Conservation (phyloP, 1,140 invertebrate genomes). For the Atta cephalotes region DNA sequence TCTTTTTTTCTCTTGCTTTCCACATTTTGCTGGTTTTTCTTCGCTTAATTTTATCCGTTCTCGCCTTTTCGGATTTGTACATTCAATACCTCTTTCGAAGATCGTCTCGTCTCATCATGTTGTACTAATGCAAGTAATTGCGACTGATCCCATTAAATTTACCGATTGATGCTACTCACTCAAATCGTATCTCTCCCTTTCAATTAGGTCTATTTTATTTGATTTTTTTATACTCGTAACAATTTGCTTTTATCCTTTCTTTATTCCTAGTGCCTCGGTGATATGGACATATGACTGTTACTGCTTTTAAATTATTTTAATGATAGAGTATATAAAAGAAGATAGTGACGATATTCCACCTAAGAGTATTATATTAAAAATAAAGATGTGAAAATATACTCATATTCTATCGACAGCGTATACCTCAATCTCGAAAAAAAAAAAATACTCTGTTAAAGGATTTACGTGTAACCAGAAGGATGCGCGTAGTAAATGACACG, state of each 20-base stretch:
- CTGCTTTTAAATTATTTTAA: neutral
- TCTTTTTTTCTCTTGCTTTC: conserved; percentile 25
- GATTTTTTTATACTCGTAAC: conserved; percentile 41
- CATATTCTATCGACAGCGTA: neutral
- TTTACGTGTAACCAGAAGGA: conserved; percentile 19
- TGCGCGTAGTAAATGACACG: conserved; percentile 9
- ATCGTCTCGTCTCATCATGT: conserved; percentile 76
- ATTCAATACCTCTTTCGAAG: conserved; percentile 70
- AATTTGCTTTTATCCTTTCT: neutral
- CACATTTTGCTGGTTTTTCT: conserved; percentile 50
- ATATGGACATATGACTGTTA: neutral
- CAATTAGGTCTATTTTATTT: conserved; percentile 51
- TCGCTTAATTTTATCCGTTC: conserved; percentile 45
- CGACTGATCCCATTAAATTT: conserved; percentile 85
- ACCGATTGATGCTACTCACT: conserved; percentile 83
- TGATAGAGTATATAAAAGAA: neutral
- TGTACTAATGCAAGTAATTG: conserved; percentile 85
- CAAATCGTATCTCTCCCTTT: conserved; percentile 76
- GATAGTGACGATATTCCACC: neutral
- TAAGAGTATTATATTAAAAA: neutral
- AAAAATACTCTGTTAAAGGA: conserved; percentile 6
- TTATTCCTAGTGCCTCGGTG: neutral
- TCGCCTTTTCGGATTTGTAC: conserved; percentile 60
- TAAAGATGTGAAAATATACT: neutral
- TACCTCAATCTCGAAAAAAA: conserved; percentile 15